Percentiles rank a stretch among this genome's conserved stretches.
phyloP scores from a whole-genome alignment of 2,113 vertebrate genomes.

The Rhinopomastus cyanomelas region DNA sequence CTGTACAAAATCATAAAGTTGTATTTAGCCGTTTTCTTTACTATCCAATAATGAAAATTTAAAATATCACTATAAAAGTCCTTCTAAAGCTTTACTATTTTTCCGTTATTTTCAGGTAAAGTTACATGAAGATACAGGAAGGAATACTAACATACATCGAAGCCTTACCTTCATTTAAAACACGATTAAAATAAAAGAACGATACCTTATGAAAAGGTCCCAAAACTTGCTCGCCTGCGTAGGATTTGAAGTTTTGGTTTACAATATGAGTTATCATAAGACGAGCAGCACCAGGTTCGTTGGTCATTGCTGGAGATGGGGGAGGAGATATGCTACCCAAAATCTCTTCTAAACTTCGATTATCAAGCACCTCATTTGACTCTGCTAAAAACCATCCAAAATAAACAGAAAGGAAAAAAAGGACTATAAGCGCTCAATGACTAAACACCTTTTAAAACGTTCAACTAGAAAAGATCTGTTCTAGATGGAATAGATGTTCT shows the following conservation, averaged over 20 bases:
- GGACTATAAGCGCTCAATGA: neutral
- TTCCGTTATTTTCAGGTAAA: neutral
- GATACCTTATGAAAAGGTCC: constrained; percentile 99
- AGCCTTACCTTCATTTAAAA: constrained; percentile 27
- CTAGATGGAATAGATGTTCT: neutral
- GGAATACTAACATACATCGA: neutral
- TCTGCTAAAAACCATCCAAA: constrained; percentile 75
- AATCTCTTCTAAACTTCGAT: constrained; percentile 96
- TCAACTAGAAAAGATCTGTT: neutral
- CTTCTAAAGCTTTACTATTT: neutral
- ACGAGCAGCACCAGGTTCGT: constrained; percentile 95
- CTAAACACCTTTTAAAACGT: constrained; percentile 6
- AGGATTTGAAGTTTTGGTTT: constrained; percentile 98
- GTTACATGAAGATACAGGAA: neutral
- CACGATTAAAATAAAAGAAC: neutral
- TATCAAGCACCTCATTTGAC: constrained; percentile 80
- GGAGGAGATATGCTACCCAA: constrained; percentile 93
- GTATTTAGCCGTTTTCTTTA: neutral
- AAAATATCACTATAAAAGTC: neutral
- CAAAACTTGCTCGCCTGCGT: constrained; percentile 89
- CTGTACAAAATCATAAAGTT: neutral
- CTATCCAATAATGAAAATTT: neutral
- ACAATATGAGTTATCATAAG: constrained; percentile 99
- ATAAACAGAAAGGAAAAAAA: constrained; percentile 33
- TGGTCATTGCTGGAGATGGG: constrained; percentile 96